Conservation (phyloP, 2,113 vertebrate genomes). For the Malurus cyaneus region DNA sequence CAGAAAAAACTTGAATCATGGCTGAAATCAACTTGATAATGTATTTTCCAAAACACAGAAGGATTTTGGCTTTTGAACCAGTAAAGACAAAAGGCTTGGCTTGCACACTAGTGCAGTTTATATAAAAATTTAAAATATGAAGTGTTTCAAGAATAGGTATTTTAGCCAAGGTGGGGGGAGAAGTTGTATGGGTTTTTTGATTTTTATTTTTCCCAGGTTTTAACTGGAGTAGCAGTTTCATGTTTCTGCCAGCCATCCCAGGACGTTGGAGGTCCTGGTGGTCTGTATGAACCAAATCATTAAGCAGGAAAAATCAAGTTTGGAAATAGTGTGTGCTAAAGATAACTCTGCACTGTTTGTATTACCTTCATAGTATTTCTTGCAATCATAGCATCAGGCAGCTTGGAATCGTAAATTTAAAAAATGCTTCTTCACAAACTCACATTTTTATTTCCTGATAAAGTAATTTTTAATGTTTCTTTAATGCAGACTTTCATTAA, state of each 20-base stretch:
- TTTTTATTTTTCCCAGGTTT: background rate
- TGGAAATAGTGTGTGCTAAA: background rate
- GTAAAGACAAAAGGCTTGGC: background rate
- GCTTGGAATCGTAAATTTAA: background rate
- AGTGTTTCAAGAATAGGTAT: background rate
- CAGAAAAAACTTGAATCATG: background rate
- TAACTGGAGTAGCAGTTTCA: background rate
- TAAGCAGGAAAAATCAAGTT: background rate
- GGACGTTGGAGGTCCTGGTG: background rate
- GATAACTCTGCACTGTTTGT: background rate
- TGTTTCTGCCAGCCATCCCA: background rate
- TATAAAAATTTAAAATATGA: background rate
- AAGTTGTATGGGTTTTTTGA: too few relatives aligned
- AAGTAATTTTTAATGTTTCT: constrained; percentile 49
- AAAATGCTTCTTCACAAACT: background rate
- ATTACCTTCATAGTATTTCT: background rate
- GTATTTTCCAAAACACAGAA: background rate
- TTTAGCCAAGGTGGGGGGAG: background rate
- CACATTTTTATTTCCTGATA: background rate
- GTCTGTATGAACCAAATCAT: background rate
- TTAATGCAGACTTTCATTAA: constrained; percentile 89
- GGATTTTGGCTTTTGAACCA: background rate
- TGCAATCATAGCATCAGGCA: background rate
- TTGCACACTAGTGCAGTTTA: background rate
- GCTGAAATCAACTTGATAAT: background rate